Evolutionary conservation across 2,113 vertebrate genomes (phyloP).

Genomic region (Eulacestoma nigropectus): DNA sequence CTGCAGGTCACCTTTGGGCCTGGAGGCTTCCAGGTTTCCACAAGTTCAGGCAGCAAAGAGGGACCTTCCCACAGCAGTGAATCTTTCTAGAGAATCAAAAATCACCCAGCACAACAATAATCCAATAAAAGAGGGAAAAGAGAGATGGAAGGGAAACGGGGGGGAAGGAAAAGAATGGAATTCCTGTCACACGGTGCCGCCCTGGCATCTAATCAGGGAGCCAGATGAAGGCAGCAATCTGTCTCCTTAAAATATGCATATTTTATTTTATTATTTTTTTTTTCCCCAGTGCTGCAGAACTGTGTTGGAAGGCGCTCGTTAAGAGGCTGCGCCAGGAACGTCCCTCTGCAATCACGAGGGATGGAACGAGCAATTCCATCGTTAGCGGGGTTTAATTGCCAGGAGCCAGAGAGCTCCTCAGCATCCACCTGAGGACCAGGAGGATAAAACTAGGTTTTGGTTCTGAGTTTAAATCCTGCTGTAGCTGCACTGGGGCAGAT

Average conservation of each 20-base stretch:
- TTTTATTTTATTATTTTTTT: neutral
- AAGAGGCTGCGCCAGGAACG: conserved; percentile 14
- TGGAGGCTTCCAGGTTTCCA: neutral
- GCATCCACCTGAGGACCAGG: neutral
- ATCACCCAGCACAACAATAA: neutral
- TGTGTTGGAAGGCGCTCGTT: neutral
- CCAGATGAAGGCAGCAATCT: conserved; percentile 53
- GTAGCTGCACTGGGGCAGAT: neutral
- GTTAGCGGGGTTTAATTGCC: conserved; percentile 21
- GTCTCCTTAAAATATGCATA: neutral
- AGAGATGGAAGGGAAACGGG: accelerated
- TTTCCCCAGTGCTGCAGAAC: neutral
- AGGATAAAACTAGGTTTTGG: neutral
- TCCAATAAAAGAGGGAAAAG: neutral
- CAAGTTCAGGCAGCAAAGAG: neutral
- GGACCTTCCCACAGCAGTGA: neutral
- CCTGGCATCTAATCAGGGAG: conserved; percentile 23
- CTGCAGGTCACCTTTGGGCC: neutral
- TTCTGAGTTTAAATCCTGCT: neutral
- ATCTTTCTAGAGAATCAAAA: neutral
- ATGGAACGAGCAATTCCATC: neutral
- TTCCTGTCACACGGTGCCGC: neutral
- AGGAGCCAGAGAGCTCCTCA: neutral
- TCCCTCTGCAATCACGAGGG: conserved; percentile 1
- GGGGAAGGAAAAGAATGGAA: neutral